Percentiles rank a stretch among this genome's conserved stretches.
Conservation (phyloP, 2,888 invertebrate genomes). For the Miltochrista miniata region DNA sequence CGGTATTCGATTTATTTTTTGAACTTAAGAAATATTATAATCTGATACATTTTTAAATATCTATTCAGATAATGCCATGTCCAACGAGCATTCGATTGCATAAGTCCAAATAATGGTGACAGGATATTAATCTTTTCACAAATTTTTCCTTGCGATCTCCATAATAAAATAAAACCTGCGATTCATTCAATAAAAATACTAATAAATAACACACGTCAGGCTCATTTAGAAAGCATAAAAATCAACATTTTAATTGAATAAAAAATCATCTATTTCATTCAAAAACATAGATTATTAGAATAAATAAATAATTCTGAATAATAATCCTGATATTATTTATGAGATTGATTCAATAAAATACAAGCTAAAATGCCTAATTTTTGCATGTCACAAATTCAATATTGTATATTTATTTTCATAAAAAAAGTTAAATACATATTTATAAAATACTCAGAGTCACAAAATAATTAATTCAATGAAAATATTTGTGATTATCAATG, state of each 20-base stretch:
- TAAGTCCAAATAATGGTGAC: constrained; percentile 1
- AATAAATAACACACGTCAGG: constrained; percentile 27
- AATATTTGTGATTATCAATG: too few relatives aligned
- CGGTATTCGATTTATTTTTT: neutral
- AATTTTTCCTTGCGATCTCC: constrained; percentile 11
- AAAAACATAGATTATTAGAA: constrained; percentile 13
- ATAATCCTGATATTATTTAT: constrained; percentile 19
- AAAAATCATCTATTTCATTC: constrained; percentile 22
- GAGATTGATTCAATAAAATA: neutral
- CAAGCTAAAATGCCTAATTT: too few relatives aligned
- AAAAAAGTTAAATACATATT: too few relatives aligned
- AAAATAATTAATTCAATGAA: too few relatives aligned
- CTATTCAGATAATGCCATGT: constrained; percentile 7
- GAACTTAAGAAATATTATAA: neutral
- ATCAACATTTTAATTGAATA: constrained; percentile 7
- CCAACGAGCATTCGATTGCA: constrained; percentile 18
- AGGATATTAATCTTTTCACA: constrained; percentile 17
- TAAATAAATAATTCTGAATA: constrained; percentile 17
- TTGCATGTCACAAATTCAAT: too few relatives aligned
- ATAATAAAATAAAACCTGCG: constrained; percentile 4
- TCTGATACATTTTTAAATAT: neutral
- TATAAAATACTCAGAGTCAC: too few relatives aligned
- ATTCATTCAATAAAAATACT: constrained; percentile 26
- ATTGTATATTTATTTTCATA: too few relatives aligned
- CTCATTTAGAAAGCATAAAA: constrained; percentile 25